Conservation (phyloP, 2,888 invertebrate species). For the Apamea anceps region DNA sequence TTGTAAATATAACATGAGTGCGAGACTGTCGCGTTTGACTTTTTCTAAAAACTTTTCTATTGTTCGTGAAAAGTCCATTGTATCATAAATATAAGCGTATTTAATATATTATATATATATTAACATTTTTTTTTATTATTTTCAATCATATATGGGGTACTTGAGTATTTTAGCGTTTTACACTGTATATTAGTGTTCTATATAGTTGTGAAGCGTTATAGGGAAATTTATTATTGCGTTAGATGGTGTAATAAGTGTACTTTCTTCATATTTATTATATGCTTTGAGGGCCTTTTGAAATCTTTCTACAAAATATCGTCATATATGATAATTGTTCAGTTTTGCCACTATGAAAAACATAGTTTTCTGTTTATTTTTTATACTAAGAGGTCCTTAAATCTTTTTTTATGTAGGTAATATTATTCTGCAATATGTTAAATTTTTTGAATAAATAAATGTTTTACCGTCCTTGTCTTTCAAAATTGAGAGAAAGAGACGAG, state of each 20-base stretch:
- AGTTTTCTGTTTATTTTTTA: conserved; percentile 16
- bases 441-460: not conserved
- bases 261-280: conserved; percentile 31
- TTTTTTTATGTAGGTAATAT: conserved; percentile 28
- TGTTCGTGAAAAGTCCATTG: conserved; percentile 63
- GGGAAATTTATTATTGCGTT: conserved; percentile 53
- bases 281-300: conserved; percentile 26
- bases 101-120: conserved; percentile 57
- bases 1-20: conserved; percentile 68
- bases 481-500: conserved; percentile 20
- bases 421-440: conserved; percentile 30
- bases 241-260: conserved; percentile 48
- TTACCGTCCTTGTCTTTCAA: conserved; percentile 31
- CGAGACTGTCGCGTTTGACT: conserved; percentile 60
- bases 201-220: conserved; percentile 65
- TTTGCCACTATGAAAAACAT: conserved; percentile 3
- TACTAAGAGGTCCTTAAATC: conserved; percentile 13
- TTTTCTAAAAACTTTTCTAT: conserved; percentile 69
- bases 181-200: conserved; percentile 63
- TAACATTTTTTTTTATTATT: conserved; percentile 61
- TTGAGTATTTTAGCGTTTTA: conserved; percentile 61
- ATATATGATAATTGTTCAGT: not conserved
- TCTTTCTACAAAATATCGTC: not conserved
- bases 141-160: conserved; percentile 57
- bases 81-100: conserved; percentile 65